A percentile compares a stretch with the other conserved stretches of the same genome.
phyloP scores from a whole-genome alignment of 2,113 vertebrate genomes.

The Zapus hudsonius region DNA sequence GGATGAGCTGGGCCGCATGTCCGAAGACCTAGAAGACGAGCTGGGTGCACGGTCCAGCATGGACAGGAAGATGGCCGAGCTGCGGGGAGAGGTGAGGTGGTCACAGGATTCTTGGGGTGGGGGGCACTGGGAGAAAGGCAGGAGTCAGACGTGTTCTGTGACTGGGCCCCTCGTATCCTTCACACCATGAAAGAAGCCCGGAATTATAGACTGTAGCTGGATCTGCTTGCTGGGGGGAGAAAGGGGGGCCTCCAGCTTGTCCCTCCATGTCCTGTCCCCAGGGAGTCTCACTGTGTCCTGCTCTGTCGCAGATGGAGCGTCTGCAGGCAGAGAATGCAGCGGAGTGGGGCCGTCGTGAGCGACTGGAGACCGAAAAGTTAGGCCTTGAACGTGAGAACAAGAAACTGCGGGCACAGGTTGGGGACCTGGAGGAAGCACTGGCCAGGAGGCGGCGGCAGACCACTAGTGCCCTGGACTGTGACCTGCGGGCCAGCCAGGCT shows the following conservation, averaged over 20 bases:
- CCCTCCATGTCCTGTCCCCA: no score
- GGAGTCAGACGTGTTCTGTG: not conserved
- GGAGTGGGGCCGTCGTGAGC: slow-evolving; percentile 96
- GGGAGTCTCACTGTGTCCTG: not conserved
- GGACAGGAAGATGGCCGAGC: slow-evolving; percentile 97
- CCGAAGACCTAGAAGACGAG: slow-evolving; percentile 97
- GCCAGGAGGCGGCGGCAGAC: slow-evolving; percentile 94
- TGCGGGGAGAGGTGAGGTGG: slow-evolving; percentile 91
- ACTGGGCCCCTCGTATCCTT: slow-evolving; percentile 33
- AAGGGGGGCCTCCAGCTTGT: not conserved
- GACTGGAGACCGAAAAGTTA: slow-evolving; percentile 97
- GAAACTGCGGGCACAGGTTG: slow-evolving; percentile 94
- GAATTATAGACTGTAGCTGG: slow-evolving; percentile 75
- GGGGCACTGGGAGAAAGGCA: not conserved
- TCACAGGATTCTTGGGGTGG: accelerated
- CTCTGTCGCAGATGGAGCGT: slow-evolving; percentile 92
- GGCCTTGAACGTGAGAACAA: slow-evolving; percentile 97
- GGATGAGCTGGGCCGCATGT: slow-evolving; percentile 96
- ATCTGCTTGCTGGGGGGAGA: slow-evolving; percentile 59
- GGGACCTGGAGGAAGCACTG: slow-evolving; percentile 96
- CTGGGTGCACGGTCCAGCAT: slow-evolving; percentile 95
- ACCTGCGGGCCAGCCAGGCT: slow-evolving; percentile 94
- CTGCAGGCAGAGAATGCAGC: slow-evolving; percentile 97
- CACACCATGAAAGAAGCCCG: not conserved
- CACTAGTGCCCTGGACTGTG: slow-evolving; percentile 92